Conservation (phyloP, 92 coral and sea anemone species). For the Virgularia gustaviana region DNA sequence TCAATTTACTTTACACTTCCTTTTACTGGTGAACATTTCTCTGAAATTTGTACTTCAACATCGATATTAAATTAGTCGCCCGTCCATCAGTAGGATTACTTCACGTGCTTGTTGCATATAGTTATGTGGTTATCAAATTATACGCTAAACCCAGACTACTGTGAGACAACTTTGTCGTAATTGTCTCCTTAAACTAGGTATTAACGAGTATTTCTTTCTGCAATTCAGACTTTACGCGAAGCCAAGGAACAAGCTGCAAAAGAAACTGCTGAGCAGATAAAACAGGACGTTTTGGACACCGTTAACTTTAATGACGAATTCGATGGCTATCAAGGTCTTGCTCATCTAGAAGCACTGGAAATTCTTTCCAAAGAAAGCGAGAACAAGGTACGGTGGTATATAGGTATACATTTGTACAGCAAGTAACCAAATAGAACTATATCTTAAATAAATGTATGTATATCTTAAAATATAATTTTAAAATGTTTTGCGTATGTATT, state of each 20-base stretch:
- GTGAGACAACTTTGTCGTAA: too few relatives aligned
- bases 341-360: slow-evolving; percentile 95
- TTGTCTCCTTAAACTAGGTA: not conserved
- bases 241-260: slow-evolving; percentile 81
- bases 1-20: too few relatives aligned
- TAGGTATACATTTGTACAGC: not conserved
- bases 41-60: too few relatives aligned
- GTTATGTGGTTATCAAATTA: too few relatives aligned
- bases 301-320: slow-evolving; percentile 80
- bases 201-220: not conserved
- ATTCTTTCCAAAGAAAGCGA: slow-evolving; percentile 87
- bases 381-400: slow-evolving; percentile 79
- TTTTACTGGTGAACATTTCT: too few relatives aligned
- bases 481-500: too few relatives aligned
- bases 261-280: slow-evolving; percentile 56
- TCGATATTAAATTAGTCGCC: too few relatives aligned
- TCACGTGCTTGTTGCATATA: too few relatives aligned
- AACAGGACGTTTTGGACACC: slow-evolving; percentile 53
- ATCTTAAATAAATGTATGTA: not conserved
- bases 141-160: too few relatives aligned
- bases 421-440: not conserved
- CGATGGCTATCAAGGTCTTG: slow-evolving; percentile 88
- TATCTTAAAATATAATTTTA: too few relatives aligned
- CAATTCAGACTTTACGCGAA: slow-evolving; percentile 65
- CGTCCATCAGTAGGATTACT: too few relatives aligned